Percentiles rank a stretch among this genome's conserved stretches.
phyloP scores from a whole-genome alignment of 2,797 vertebrate species.

The Salmo trutta region DNA sequence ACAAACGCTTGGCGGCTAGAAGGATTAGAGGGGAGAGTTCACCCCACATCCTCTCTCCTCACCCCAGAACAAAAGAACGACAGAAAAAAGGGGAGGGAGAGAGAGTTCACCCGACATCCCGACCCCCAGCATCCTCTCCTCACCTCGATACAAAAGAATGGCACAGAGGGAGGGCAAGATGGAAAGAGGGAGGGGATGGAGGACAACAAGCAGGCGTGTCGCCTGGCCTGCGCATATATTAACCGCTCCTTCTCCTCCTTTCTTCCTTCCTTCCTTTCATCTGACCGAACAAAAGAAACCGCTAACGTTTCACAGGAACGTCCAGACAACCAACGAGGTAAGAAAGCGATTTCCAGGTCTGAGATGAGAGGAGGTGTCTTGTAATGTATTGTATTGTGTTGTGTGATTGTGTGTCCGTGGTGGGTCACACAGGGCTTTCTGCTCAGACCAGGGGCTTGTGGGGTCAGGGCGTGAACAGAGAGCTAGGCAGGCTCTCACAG shows the following conservation, averaged over 20 bases:
- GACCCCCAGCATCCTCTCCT: conserved; percentile 66
- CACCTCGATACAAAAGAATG: conserved; percentile 52
- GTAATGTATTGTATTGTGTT: not conserved
- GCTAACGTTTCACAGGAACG: conserved; percentile 51
- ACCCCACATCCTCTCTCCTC: no score
- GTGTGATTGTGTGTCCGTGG: conserved; percentile 59
- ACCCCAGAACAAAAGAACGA: no score
- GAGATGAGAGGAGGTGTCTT: conserved; percentile 27
- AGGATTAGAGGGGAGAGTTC: no score
- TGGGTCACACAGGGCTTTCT: conserved; percentile 61
- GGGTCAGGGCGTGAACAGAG: conserved; percentile 45
- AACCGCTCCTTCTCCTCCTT: conserved; percentile 58
- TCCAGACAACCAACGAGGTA: conserved; percentile 66
- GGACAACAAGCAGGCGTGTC: conserved; percentile 70
- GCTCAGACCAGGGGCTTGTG: conserved; percentile 41
- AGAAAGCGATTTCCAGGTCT: conserved; percentile 56
- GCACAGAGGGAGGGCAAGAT: no score
- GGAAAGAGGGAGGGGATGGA: not conserved
- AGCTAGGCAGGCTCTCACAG: conserved; percentile 54
- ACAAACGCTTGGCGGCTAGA: conserved; percentile 8
- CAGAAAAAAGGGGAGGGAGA: not conserved
- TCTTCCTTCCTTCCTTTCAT: conserved; percentile 60
- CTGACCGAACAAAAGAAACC: conserved; percentile 67
- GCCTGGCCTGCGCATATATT: conserved; percentile 65
- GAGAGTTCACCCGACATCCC: conserved; percentile 64